Evolutionary conservation across 2,113 vertebrate genomes (phyloP), one percentile per base, ranked within the genome.

Genomic region (Hiodon alosoides): DNA sequence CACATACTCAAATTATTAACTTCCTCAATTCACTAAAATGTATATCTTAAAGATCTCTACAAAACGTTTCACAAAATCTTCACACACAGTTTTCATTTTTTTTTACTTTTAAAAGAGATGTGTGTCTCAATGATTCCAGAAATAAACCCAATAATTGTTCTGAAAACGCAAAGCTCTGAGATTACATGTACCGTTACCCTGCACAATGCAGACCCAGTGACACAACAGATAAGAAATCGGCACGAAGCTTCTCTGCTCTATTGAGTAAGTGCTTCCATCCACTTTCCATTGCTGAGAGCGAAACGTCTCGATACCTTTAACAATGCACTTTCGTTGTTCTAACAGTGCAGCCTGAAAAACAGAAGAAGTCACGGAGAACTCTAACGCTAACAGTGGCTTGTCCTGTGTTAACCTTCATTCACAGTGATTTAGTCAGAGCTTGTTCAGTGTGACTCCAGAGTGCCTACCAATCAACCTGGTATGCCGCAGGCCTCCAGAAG

Each of bases 331-430:
- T 31, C n/a, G 11, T 61, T 59, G 67, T 64, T 66, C 68, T 64
- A 69, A 58, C 67, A 77, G 73, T 55, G 61, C 50, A 76, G 67
- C 74, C 52, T 53, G 7, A 68, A 75, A 73, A 47, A 11, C 52
- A 48, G 7, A 68, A 75, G 72, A 47, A 11, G 60, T 75, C 47
- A 58, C 68, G 78, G 74, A 79, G 67, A 6, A 5, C n/a, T 57
- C 67, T 31, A 31, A 31, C 61, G 16, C 48, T 13, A 72, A 75
- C 74, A 69, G 52, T 77, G 46, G n/a, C 47, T 70, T 75, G 81
- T 87, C 86, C 87, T 80, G 74, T 82, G 55, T 66, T 84, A 83
- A 89, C 85, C 82, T 81, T 9, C n/a, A 57, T 54, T 67, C 61
- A 48, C 67, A 69, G 54, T 10, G 76, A 16, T 77, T 73, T 81